phyloP scores from a whole-genome alignment of 2,797 vertebrate genomes.

The Cossypha caffra region DNA sequence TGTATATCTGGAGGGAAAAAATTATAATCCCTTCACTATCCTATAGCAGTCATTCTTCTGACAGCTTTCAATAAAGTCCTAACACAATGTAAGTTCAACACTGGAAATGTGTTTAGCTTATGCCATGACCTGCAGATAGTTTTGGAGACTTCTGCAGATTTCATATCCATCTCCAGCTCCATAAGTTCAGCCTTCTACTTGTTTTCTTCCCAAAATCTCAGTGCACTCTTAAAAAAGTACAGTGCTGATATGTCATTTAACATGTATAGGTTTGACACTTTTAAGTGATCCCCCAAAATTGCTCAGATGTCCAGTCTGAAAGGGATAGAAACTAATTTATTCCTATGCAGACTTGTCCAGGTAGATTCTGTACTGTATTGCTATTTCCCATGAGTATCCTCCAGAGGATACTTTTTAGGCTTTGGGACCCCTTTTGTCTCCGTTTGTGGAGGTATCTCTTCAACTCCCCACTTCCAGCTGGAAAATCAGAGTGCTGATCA shows the following conservation, averaged over 20 bases:
- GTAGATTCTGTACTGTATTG: background rate
- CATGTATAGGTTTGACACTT: background rate
- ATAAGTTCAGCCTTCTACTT: background rate
- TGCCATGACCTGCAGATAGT: background rate
- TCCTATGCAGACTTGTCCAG: background rate
- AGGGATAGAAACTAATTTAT: background rate
- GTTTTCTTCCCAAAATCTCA: background rate
- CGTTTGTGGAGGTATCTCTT: background rate
- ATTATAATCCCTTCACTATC: background rate
- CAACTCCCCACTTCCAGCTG: background rate
- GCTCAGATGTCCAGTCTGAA: background rate
- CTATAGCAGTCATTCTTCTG: background rate
- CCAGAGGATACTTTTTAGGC: background rate
- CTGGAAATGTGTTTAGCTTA: background rate
- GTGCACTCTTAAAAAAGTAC: background rate
- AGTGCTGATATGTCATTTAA: background rate
- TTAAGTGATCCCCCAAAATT: background rate
- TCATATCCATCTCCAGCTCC: background rate
- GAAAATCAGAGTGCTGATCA: background rate
- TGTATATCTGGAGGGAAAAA: background rate
- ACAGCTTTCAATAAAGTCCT: background rate
- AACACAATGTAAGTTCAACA: background rate
- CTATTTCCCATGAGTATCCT: background rate
- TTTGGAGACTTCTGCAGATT: background rate
- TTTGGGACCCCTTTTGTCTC: background rate